These are phyloP conservation scores for Netelia melanura DNA, from an alignment of 2,888 invertebrate species.

Conservation along the genomic window DNA sequence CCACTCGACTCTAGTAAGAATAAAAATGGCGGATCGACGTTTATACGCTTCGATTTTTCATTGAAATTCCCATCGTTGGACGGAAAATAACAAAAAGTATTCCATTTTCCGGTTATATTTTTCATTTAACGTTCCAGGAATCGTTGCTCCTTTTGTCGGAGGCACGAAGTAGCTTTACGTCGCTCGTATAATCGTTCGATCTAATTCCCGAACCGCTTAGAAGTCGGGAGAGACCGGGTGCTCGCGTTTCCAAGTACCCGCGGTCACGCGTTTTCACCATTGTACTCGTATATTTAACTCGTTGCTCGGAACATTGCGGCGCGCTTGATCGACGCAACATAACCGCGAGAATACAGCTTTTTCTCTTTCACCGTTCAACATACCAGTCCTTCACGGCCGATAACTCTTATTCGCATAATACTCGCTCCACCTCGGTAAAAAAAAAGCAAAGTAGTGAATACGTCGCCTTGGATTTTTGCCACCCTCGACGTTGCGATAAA, in stretches of 20 bases:
- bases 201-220: conserved; percentile 59
- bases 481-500: background rate
- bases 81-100: background rate
- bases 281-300: conserved; percentile 21
- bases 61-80: background rate
- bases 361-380: conserved; percentile 30
- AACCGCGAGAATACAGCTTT: conserved; percentile 30
- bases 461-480: conserved; percentile 12
- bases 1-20: background rate
- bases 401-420: conserved; percentile 36
- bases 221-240: conserved; percentile 37
- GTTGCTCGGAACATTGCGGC: background rate
- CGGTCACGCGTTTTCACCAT: conserved; percentile 59
- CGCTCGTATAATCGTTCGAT: conserved; percentile 59
- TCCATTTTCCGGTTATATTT: background rate
- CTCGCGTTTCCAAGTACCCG: conserved; percentile 53
- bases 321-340: conserved; percentile 39
- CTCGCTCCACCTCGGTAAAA: conserved; percentile 9
- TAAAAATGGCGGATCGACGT: background rate
- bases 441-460: conserved; percentile 43
- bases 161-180: conserved; percentile 17
- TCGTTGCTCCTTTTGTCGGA: conserved; percentile 54
- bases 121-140: conserved; percentile 15
- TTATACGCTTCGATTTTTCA: background rate
- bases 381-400: background rate